Conservation (phyloP, 2,888 invertebrate species). For the Leucophenga maculata region DNA sequence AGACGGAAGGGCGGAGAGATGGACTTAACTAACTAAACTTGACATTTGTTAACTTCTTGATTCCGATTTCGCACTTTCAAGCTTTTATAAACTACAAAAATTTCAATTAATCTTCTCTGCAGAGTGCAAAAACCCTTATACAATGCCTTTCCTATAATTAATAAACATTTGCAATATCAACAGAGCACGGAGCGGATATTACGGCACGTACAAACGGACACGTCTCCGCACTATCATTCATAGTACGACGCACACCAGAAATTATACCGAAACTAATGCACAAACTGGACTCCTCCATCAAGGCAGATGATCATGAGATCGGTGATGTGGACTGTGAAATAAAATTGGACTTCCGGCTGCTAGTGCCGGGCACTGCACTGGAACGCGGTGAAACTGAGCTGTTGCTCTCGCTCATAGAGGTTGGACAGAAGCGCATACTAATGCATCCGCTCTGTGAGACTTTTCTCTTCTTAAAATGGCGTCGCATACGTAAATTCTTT, state of each 20-base stretch:
- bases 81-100: too few relatives aligned
- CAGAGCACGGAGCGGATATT: conserved; percentile 85
- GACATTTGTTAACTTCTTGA: too few relatives aligned
- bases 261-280: conserved; percentile 81
- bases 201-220: conserved; percentile 87
- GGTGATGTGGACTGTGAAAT: conserved; percentile 90
- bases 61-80: too few relatives aligned
- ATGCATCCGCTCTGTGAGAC: conserved; percentile 90
- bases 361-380: conserved; percentile 75
- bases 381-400: conserved; percentile 81
- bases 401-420: conserved; percentile 82
- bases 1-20: too few relatives aligned
- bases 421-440: conserved; percentile 83
- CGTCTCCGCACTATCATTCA: conserved; percentile 84
- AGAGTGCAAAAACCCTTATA: too few relatives aligned
- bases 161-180: not conserved
- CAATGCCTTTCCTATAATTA: too few relatives aligned
- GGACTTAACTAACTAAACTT: too few relatives aligned
- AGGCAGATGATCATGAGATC: conserved; percentile 86
- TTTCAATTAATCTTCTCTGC: too few relatives aligned
- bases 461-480: conserved; percentile 88
- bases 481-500: conserved; percentile 86
- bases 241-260: conserved; percentile 87
- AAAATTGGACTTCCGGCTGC: conserved; percentile 77
- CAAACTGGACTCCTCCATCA: conserved; percentile 83